A percentile compares a stretch with the other conserved stretches of the same genome.
These are phyloP conservation scores for Triplophysa rosa DNA, from an alignment of 2,113 vertebrate genomes.

Conservation along the genomic window DNA sequence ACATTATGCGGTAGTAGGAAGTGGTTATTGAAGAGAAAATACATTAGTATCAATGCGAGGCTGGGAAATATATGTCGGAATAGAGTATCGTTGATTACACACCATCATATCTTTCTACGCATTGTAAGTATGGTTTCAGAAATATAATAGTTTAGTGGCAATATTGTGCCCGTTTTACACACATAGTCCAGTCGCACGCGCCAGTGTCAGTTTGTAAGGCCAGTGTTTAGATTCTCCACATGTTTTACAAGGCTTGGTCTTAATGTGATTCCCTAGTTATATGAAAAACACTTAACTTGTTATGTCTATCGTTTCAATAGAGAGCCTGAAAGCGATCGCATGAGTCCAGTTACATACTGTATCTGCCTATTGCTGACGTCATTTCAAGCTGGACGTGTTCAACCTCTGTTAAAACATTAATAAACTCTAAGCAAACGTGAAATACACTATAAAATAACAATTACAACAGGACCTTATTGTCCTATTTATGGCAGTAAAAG, in stretches of 20 bases:
- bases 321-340: neutral
- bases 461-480: neutral
- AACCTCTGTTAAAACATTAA: neutral
- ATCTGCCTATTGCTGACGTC: neutral
- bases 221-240: neutral
- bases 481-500: neutral
- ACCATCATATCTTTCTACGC: neutral
- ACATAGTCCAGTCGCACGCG: neutral
- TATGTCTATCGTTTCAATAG: neutral
- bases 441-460: neutral
- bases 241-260: too few relatives aligned
- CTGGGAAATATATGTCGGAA: neutral
- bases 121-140: conserved; percentile 12
- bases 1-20: conserved; percentile 43
- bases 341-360: neutral
- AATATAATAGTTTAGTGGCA: neutral
- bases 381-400: neutral
- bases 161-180: too few relatives aligned
- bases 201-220: neutral
- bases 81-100: neutral
- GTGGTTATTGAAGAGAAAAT: neutral
- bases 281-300: too few relatives aligned
- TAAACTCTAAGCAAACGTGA: neutral
- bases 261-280: too few relatives aligned
- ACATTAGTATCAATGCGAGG: neutral